Conservation (phyloP, 2,113 vertebrate species). For the Spheniscus mendiculus region DNA sequence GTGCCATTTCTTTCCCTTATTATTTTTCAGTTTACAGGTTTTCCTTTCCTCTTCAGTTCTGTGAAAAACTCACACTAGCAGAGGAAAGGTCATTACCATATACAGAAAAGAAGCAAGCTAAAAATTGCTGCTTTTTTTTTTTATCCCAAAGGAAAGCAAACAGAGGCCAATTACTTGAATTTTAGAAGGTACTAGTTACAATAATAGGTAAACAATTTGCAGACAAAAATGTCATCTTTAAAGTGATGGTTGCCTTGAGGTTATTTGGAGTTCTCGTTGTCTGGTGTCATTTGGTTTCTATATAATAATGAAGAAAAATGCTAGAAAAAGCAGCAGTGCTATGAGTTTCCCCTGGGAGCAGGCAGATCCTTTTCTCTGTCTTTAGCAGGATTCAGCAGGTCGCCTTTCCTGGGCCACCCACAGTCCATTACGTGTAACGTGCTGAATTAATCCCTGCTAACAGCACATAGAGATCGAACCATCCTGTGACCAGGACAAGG, state of each 20-base stretch:
- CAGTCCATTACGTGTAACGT: background rate
- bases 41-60: background rate
- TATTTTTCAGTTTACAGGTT: background rate
- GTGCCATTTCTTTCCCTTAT: background rate
- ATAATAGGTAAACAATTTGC: background rate
- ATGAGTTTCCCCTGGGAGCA: background rate
- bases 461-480: background rate
- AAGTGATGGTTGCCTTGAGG: background rate
- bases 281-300: background rate
- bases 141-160: background rate
- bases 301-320: constrained; percentile 7
- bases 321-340: background rate
- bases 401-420: background rate
- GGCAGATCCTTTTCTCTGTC: background rate
- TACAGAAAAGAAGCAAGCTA: background rate
- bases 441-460: background rate
- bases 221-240: background rate
- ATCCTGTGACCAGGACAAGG: background rate
- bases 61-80: background rate
- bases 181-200: background rate
- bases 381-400: background rate
- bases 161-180: background rate
- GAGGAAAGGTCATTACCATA: background rate
- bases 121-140: background rate
- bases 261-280: background rate